These are phyloP conservation scores for Erebia epiphron DNA, from an alignment of 2,888 invertebrate species.

Conservation along the genomic window DNA sequence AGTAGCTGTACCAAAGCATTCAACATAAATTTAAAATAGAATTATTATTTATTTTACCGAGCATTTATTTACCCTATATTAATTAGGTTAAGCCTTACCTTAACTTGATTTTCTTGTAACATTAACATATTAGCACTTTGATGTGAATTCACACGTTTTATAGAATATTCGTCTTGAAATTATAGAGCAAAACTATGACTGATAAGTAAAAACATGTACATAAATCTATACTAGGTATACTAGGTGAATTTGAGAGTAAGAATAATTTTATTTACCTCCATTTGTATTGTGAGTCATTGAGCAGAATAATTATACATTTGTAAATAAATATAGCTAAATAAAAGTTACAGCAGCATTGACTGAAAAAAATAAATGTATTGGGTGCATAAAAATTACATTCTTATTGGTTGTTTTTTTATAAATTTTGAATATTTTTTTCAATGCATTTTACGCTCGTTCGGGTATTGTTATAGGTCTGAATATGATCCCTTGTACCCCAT, in stretches of 20 bases:
- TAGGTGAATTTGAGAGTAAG: conserved; percentile 7
- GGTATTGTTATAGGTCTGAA: too few species aligned
- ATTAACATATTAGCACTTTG: conserved; percentile 11
- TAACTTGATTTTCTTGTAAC: background rate
- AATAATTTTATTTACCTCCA: background rate
- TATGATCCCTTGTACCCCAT: too few species aligned
- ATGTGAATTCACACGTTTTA: conserved; percentile 5
- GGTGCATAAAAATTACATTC: too few species aligned
- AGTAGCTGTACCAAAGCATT: background rate
- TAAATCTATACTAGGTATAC: conserved; percentile 12
- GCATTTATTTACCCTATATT: background rate
- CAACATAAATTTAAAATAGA: background rate
- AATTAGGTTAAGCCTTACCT: background rate
- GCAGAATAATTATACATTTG: conserved; percentile 3
- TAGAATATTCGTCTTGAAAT: background rate
- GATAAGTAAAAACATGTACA: conserved; percentile 17
- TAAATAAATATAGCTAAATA: conserved; percentile 13
- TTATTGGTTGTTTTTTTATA: too few species aligned
- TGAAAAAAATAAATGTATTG: background rate
- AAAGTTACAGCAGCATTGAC: background rate
- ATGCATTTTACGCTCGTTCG: too few species aligned
- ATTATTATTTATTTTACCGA: background rate
- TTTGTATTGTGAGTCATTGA: background rate
- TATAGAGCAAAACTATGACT: conserved; percentile 12
- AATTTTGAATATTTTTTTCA: too few species aligned